Evolutionary conservation across 2,797 vertebrate genomes (phyloP).

Genomic region (Cyclopterus lumpus): DNA sequence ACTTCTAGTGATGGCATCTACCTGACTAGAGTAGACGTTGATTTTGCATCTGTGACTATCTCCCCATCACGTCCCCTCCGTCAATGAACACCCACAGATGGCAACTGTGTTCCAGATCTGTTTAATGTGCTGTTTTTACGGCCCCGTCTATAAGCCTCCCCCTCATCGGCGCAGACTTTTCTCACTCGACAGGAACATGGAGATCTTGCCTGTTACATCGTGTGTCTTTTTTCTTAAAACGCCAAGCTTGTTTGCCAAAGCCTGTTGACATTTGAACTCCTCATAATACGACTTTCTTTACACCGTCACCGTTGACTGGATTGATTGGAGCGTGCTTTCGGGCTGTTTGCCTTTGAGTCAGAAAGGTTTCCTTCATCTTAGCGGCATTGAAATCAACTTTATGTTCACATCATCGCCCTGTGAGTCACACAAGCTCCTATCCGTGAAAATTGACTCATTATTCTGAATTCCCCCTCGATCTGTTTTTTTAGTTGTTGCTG

Average conservation of each 20-base stretch:
- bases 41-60: conserved; percentile 63
- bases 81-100: conserved; percentile 69
- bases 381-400: conserved; percentile 60
- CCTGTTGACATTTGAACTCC: conserved; percentile 18
- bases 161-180: conserved; percentile 31
- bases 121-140: conserved; percentile 57
- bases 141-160: conserved; percentile 27
- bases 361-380: conserved; percentile 40
- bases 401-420: conserved; percentile 48
- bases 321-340: conserved; percentile 16
- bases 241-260: conserved; percentile 18
- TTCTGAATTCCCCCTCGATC: conserved; percentile 57
- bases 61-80: conserved; percentile 40
- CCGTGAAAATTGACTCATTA: conserved; percentile 54
- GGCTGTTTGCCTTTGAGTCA: conserved; percentile 38
- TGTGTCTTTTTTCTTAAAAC: background rate
- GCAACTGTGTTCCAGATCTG: conserved; percentile 50
- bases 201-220: no score
- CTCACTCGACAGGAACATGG: conserved; percentile 21
- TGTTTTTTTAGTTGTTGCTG: conserved; percentile 36
- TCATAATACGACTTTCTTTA: conserved; percentile 10
- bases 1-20: conserved; percentile 40
- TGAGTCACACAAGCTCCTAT: conserved; percentile 48
- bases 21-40: no score
- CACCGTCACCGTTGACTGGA: background rate